Base-by-base conservation (phyloP, 2,797 vertebrate genomes). In the Trachurus trachurus region DNA sequence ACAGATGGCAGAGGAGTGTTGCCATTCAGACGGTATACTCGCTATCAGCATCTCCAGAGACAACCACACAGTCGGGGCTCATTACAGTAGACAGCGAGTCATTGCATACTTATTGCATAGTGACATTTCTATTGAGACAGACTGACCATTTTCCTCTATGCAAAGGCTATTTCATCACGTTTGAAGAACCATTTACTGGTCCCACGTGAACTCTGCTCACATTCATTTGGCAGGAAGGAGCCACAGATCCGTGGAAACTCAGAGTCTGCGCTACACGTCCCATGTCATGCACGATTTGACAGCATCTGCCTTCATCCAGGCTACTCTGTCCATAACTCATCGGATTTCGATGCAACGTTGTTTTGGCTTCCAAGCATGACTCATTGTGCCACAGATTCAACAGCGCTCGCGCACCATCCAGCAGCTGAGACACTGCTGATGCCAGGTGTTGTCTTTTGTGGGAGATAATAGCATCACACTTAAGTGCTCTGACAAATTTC, bases 71-170 rank as follows among this genome's bases (percentile, higher is more conserved):
- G 88, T 84, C 92, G 79, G 89, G 81, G 76, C 88, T 93, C 86
- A 89, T 92, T 92, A 92, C 82, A 81, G 83, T 77, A 88, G 88
- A 88, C 92, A 86, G 93, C 83, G 50, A 90, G 86, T 91, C 90
- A 92, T 90, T 86, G 89, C 89, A 88, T 92, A 93, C 90, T 94
- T 93, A 93, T 93, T 89, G 90, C 88, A 21, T 56, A 34, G 83
- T 89, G 91, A 91, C 90, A 88, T 90, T 93, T 93, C 86, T 90
- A 93, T 92, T 89, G 91, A 93, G 93, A 93, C 80, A 42, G 78
- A 88, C 84, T 83, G 88, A 80, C 93, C 91, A 84, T 89, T 91
- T 91, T 81, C 82, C 82, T 85, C 83, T 66, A 79, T 9, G 67
- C 87, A 69, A 73, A 87, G 75, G 79, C 87, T 89, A 79, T 88